Conservation (phyloP, 1,140 invertebrate species). For the Trichogramma pretiosum region DNA sequence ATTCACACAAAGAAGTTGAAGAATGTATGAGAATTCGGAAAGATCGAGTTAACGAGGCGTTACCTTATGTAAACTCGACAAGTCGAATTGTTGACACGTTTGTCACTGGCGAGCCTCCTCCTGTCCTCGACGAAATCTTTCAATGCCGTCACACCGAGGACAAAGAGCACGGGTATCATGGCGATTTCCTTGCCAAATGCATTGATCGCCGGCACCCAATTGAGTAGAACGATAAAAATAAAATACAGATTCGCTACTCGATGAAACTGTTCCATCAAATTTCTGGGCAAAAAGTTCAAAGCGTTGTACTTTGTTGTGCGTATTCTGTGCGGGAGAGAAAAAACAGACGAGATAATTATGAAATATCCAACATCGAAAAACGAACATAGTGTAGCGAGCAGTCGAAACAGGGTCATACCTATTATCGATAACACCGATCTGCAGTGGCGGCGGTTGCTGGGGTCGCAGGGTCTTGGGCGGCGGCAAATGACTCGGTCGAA, state of each 20-base stretch:
- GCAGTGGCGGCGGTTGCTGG: slow-evolving; percentile 67
- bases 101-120: slow-evolving; percentile 78
- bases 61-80: slow-evolving; percentile 85
- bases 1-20: background rate
- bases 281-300: slow-evolving; percentile 91
- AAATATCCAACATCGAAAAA: background rate
- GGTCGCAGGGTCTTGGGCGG: slow-evolving; percentile 69
- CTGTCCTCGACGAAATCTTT: slow-evolving; percentile 97
- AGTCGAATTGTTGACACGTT: slow-evolving; percentile 85
- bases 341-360: background rate
- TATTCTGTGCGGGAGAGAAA: slow-evolving; percentile 48
- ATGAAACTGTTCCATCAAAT: slow-evolving; percentile 96
- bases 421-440: slow-evolving; percentile 70
- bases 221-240: slow-evolving; percentile 89
- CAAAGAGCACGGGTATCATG: slow-evolving; percentile 89
- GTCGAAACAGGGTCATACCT: slow-evolving; percentile 25
- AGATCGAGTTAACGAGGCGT: slow-evolving; percentile 25
- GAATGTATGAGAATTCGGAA: too few relatives aligned
- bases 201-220: slow-evolving; percentile 89
- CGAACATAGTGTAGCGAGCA: background rate
- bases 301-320: slow-evolving; percentile 94
- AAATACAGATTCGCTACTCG: slow-evolving; percentile 97
- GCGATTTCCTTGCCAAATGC: slow-evolving; percentile 95
- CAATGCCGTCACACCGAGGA: slow-evolving; percentile 89
- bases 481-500: slow-evolving; percentile 75